phyloP scores from a whole-genome alignment of 2,888 invertebrate genomes.

The Notocelia uddmanniana region DNA sequence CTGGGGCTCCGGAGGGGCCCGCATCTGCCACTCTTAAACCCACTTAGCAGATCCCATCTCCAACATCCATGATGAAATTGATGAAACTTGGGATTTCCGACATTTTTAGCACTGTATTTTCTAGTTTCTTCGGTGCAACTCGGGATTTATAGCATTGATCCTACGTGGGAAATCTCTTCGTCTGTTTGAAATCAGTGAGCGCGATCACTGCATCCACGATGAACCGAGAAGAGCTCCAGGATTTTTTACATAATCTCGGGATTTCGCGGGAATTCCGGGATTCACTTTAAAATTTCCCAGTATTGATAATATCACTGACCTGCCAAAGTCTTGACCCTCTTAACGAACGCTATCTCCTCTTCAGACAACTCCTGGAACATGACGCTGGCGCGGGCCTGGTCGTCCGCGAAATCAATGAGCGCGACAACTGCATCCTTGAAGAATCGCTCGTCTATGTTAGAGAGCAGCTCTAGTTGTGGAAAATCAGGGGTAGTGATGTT shows the following conservation, averaged over 20 bases:
- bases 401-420: conserved; percentile 7
- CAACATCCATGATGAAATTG: no score
- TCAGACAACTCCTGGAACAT: neutral
- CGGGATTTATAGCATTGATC: no score
- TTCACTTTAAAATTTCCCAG: neutral
- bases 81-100: no score
- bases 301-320: neutral
- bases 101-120: no score
- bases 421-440: neutral
- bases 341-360: conserved; percentile 12
- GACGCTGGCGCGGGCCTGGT: neutral
- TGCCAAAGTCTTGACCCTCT: conserved; percentile 11
- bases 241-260: neutral
- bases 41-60: no score
- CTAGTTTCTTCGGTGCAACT: no score
- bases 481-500: neutral
- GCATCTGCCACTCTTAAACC: no score
- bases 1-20: no score
- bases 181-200: no score
- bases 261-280: neutral
- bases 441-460: neutral
- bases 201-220: no score
- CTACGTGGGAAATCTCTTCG: no score
- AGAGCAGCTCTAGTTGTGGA: neutral
- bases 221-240: neutral